Conservation (phyloP, 35 echinoderm and acorn worm species). For the Stichopus chloronotus region DNA sequence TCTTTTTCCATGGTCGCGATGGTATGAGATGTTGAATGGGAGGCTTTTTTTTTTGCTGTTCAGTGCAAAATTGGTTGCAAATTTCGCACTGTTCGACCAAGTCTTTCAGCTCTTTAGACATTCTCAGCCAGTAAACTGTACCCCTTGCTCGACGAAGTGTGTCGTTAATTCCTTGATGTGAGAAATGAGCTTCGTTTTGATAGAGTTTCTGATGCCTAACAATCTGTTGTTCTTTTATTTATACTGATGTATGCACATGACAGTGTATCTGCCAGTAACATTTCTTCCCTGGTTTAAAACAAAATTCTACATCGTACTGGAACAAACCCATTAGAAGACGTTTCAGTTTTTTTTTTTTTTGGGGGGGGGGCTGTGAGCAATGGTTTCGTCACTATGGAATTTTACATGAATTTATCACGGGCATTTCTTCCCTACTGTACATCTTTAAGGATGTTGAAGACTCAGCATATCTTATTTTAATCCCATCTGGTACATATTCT, state of each 20-base stretch:
- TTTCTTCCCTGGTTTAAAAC: not conserved
- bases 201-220: not conserved
- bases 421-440: not conserved
- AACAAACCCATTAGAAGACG: not conserved
- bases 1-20: too few relatives aligned
- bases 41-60: not conserved
- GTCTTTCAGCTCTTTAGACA: not conserved
- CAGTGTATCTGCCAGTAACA: not conserved
- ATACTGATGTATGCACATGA: not conserved
- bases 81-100: not conserved
- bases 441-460: not conserved
- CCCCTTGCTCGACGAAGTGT: not conserved
- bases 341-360: not conserved
- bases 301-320: slow-evolving; percentile 3
- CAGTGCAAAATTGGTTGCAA: not conserved
- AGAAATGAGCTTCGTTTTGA: not conserved
- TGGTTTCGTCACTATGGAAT: not conserved
- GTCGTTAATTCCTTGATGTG: not conserved
- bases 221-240: not conserved
- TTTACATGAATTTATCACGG: not conserved
- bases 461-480: not conserved
- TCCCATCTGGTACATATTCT: slow-evolving; percentile 1
- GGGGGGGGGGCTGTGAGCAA: not conserved
- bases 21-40: too few relatives aligned
- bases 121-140: not conserved